Base-by-base conservation (phyloP, 1,140 invertebrate species). In the Oncopeltus fasciatus region DNA sequence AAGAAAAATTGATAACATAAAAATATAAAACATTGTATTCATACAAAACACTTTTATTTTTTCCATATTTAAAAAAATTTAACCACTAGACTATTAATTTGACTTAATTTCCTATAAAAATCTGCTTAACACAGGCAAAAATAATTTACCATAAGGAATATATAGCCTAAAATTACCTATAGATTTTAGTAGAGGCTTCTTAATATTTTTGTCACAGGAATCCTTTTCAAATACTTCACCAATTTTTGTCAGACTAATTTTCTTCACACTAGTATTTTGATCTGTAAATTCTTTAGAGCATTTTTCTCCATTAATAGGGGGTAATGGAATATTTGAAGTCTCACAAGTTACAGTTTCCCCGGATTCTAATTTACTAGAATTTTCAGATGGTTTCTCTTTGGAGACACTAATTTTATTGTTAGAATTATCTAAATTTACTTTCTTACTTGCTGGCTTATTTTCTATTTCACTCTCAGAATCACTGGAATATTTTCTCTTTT, bases 391-490 rank as follows among this genome's bases (percentile, higher is more conserved):
- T 49, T 28, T 49, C 14, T 29, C 24, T 26, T 18, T 12, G 33
- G 29, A 16, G 29, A 14, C 9, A 46, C 14, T 26, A 24, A 11
- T 9, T 38, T n/a, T 18, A 14, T 26, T 59, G n/a, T 21, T 72
- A 67, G 67, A 66, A 60, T 71, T 74, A 64, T 78, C 75, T 65
- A 73, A 73, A 65, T 78, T 80, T 20, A 75, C 71, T 67, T 79
- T 78, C 63, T 79, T 80, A 71, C 76, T 79, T 58, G 76, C 78
- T 67, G 78, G 82, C 67, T 80, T 80, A 59, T 75, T 74, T 67
- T 78, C 81, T 66, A 73, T 80, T 24, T 67, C 66, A 64, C 69
- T 74, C 16, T 57, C 56, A 57, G 1, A 57, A 20, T 57, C 56
- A 38, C 51, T 68, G 33, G 43, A 47, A 43, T 31, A 57, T 59